Conservation (phyloP, 2,113 vertebrate species). For the Struthio camelus region DNA sequence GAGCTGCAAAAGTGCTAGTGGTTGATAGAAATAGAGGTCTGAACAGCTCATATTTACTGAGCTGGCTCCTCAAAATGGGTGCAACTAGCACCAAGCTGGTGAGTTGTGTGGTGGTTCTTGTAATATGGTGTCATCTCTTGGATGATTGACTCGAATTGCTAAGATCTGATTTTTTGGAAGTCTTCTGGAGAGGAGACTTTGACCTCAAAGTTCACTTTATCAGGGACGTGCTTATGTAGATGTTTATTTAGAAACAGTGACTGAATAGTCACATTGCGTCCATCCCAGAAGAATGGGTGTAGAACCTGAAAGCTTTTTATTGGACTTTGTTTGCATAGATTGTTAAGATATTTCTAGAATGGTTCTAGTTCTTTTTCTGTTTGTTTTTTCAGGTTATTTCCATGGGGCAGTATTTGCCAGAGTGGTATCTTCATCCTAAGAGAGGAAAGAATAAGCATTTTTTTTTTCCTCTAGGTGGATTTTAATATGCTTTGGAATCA, state of each 20-base stretch:
- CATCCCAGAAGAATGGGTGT: conserved; percentile 24
- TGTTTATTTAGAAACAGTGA: conserved; percentile 10
- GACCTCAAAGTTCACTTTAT: not conserved
- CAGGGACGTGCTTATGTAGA: not conserved
- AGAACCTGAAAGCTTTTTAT: conserved; percentile 17
- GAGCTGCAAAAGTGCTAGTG: not conserved
- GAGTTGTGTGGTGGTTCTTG: not conserved
- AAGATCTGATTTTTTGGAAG: not conserved
- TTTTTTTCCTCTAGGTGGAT: not conserved
- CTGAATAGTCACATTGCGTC: not conserved
- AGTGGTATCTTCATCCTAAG: conserved; percentile 54
- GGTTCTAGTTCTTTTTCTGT: not conserved
- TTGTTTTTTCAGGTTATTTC: not conserved
- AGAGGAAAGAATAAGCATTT: not conserved
- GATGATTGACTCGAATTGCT: not conserved
- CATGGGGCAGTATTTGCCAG: conserved; percentile 11
- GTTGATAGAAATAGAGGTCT: not conserved
- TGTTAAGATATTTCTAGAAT: not conserved
- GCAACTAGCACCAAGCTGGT: not conserved
- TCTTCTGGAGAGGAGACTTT: not conserved
- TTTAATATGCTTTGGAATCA: not conserved
- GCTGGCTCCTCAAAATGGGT: not conserved
- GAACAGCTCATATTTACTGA: not conserved
- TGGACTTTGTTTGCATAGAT: conserved; percentile 8
- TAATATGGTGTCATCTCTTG: not conserved